Percentiles rank a stretch among this genome's conserved stretches.
These are phyloP conservation scores for Catocala sponsa DNA, from an alignment of 2,888 invertebrate genomes.

Conservation along the genomic window DNA sequence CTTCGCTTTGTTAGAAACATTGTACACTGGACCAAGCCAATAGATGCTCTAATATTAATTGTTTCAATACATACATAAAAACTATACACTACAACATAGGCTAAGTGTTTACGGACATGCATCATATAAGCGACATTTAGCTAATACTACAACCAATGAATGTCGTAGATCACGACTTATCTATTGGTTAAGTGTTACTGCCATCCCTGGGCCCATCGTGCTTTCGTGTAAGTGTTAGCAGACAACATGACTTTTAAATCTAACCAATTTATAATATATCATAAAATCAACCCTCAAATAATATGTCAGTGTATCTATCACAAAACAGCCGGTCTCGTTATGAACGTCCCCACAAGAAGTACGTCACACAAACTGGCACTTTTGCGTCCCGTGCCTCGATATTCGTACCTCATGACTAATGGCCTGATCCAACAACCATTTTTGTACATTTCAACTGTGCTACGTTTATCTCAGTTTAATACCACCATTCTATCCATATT, in stretches of 20 bases:
- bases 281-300: no score
- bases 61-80: no score
- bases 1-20: constrained; percentile 62
- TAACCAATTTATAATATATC: no score
- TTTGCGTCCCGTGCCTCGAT: constrained; percentile 22
- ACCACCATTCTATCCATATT: background rate
- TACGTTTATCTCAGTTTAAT: constrained; percentile 22
- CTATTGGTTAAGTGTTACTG: no score
- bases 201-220: no score
- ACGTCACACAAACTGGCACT: constrained; percentile 37
- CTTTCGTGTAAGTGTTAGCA: no score
- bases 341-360: constrained; percentile 38
- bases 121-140: no score
- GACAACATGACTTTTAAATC: no score
- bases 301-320: background rate
- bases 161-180: no score
- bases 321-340: constrained; percentile 9
- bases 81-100: no score
- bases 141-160: no score
- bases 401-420: constrained; percentile 30
- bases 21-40: constrained; percentile 44
- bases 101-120: no score
- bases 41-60: background rate
- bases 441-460: constrained; percentile 3
- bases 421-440: constrained; percentile 7